Conservation (phyloP, 2,113 vertebrate genomes). For the Thryonomys swinderianus region DNA sequence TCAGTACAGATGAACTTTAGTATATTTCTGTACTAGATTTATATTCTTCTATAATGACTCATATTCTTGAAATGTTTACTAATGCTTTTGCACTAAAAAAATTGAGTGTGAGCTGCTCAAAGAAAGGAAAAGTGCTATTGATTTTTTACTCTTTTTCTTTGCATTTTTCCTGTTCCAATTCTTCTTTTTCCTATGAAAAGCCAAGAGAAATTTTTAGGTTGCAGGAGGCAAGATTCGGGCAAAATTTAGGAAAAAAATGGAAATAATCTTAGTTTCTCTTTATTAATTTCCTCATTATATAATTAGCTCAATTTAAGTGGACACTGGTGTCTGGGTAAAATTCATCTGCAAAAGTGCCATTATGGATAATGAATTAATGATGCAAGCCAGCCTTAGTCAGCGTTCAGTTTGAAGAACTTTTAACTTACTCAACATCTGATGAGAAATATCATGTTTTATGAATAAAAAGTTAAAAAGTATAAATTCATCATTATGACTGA, state of each 20-base stretch:
- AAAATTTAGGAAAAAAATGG: neutral
- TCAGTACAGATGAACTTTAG: neutral
- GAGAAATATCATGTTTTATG: neutral
- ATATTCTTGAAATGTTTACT: neutral
- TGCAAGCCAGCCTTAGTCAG: neutral
- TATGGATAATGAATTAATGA: neutral
- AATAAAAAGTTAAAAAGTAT: neutral
- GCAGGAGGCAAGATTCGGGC: neutral
- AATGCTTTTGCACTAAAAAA: neutral
- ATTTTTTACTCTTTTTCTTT: neutral
- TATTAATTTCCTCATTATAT: neutral
- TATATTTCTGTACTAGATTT: neutral
- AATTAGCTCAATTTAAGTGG: neutral
- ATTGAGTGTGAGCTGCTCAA: neutral
- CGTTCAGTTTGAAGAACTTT: neutral
- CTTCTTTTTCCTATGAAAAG: neutral
- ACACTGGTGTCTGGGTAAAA: neutral
- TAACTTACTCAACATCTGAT: neutral
- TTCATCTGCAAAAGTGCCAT: neutral
- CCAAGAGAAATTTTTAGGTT: neutral
- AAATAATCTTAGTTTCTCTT: neutral
- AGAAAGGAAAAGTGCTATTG: neutral
- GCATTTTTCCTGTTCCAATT: neutral
- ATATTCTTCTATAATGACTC: neutral
- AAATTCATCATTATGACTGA: neutral